Evolutionary conservation across 2,113 vertebrate species (phyloP), one percentile per base, ranked within the genome.

Genomic region (Corythornis vintsioides): DNA sequence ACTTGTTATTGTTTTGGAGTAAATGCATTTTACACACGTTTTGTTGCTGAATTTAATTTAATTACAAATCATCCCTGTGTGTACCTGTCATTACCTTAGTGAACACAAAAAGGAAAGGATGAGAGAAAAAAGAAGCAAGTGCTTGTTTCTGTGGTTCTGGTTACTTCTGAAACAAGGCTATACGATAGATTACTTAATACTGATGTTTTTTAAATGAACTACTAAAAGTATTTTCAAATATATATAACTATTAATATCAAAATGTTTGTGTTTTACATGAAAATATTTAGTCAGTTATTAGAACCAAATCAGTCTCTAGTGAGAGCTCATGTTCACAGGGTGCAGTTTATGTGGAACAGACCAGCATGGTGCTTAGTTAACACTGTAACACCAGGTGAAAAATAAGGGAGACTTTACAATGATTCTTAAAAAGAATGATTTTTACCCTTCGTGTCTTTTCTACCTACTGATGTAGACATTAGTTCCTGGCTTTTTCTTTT

Each of bases 11-110:
- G 81, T 96, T 96, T 91, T 86, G 47, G 31, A 94, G 76, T 93
- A 96, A 96, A 94, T 94, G 47, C 81, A 94, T 95, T 96, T 97
- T 95, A 50, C 17, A 88, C 56, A 86, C 33, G 47, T 97, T 97
- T 96, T 96, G 84, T 94, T 93, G 69, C 90, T 89, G 90, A 96
- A 90, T 94, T 96, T 94, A 95, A 96, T 96, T 96, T 96, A 95
- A 96, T 94, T 97, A 89, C 56, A 96, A 93, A 90, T 94, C 50
- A 92, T 86, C 72, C 38, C 33, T 82, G 22, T 81, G 65, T 89
- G 72, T 69, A 63, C 82, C 59, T 92, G 75, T 94, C 79, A 89
- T 91, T 95, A 74, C 35, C 55, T 91, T 77, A 63, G 13, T 28
- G 18, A 94, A 89, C 71, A 93, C 6, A 18, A 64, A 87, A 89